phyloP scores from a whole-genome alignment of 2,888 invertebrate genomes.

The Metalampra italica region DNA sequence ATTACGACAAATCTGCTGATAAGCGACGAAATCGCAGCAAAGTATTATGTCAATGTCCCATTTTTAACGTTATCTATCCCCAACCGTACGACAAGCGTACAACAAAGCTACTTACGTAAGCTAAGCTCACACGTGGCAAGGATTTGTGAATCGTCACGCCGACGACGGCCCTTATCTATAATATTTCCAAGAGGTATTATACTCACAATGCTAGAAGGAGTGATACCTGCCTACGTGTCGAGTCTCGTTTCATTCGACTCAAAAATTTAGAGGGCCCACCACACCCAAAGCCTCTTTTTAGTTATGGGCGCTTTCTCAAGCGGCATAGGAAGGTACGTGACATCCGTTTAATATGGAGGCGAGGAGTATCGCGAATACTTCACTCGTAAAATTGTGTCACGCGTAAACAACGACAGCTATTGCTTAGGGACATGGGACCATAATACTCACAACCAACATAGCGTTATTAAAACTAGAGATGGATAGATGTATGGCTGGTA shows the following conservation, averaged over 20 bases:
- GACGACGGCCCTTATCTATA: slow-evolving; percentile 5
- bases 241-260: slow-evolving; percentile 11
- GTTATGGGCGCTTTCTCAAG: slow-evolving; percentile 33
- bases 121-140: slow-evolving; percentile 25
- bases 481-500: too few relatives aligned
- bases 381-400: background rate
- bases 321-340: slow-evolving; percentile 38
- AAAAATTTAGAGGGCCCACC: slow-evolving; percentile 26
- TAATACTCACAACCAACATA: background rate
- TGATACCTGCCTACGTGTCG: background rate
- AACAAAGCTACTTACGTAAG: slow-evolving; percentile 32
- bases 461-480: background rate
- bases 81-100: slow-evolving; percentile 8
- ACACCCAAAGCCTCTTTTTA: slow-evolving; percentile 37
- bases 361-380: slow-evolving; percentile 12
- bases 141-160: slow-evolving; percentile 17
- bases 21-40: slow-evolving; percentile 22
- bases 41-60: slow-evolving; percentile 32
- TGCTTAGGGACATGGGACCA: background rate
- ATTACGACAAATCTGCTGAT: slow-evolving; percentile 23
- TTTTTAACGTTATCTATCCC: slow-evolving; percentile 44
- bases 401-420: background rate
- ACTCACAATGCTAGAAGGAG: too few relatives aligned
- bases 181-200: slow-evolving; percentile 13
- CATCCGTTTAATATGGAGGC: slow-evolving; percentile 46